Evolutionary conservation across 1,140 invertebrate species (phyloP).

Genomic region (Latrodectus geometricus): DNA sequence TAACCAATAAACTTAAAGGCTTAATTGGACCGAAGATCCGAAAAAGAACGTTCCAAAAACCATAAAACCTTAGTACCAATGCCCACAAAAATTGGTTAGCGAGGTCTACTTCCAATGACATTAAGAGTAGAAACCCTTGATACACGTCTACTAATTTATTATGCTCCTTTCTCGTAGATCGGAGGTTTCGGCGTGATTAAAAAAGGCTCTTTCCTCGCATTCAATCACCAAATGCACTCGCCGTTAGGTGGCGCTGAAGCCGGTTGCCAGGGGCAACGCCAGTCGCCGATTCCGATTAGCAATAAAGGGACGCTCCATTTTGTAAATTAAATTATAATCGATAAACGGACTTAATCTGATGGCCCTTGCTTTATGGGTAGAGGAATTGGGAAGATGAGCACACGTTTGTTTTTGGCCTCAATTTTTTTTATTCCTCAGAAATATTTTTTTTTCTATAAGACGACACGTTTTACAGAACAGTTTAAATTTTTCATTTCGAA

Average conservation of each 20-base stretch:
- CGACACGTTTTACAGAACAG: slow-evolving; percentile 51
- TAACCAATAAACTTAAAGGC: slow-evolving; percentile 50
- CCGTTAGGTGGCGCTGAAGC: slow-evolving; percentile 39
- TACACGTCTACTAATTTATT: slow-evolving; percentile 55
- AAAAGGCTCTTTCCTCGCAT: slow-evolving; percentile 9
- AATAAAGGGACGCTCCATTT: slow-evolving; percentile 62
- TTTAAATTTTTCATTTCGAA: slow-evolving; percentile 52
- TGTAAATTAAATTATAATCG: slow-evolving; percentile 63
- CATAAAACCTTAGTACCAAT: slow-evolving; percentile 51
- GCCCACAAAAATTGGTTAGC: slow-evolving; percentile 38
- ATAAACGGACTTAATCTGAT: slow-evolving; percentile 60
- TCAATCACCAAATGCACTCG: slow-evolving; percentile 32
- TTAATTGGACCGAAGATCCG: slow-evolving; percentile 54
- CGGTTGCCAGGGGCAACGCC: slow-evolving; percentile 48
- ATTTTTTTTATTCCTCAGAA: background rate
- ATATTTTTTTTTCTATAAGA: slow-evolving; percentile 8
- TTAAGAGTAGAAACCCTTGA: slow-evolving; percentile 24
- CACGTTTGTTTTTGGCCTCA: slow-evolving; percentile 37
- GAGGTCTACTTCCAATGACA: slow-evolving; percentile 32
- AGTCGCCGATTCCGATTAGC: slow-evolving; percentile 60
- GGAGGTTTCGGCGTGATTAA: slow-evolving; percentile 28
- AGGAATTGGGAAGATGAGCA: background rate
- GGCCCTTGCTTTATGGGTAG: slow-evolving; percentile 52
- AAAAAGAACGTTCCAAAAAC: slow-evolving; percentile 50
- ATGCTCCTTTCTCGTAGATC: slow-evolving; percentile 33